Evolutionary conservation across 2,113 vertebrate genomes (phyloP), one percentile per base, ranked within the genome.

Genomic region (Morone chrysops): DNA sequence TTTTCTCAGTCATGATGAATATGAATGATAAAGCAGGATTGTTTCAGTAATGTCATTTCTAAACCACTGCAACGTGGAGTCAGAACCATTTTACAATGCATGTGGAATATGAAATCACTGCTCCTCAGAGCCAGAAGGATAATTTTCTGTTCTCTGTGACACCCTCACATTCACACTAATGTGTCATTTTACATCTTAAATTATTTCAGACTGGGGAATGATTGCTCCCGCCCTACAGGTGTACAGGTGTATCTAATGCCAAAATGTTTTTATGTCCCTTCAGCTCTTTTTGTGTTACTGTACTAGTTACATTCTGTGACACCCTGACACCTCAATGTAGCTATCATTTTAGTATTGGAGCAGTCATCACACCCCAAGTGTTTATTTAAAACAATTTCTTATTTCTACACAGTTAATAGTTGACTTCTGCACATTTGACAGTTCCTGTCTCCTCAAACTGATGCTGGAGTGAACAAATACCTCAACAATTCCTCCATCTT

Each of bases 1-100:
- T 75, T 68, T 78, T 16, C 61, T 59, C 59, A 71, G 66, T 74
- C 22, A 5, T 47, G 36, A 78, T 70, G 59, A 74, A 75, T 75
- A 51, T 65, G 9, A 70, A 75, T 51, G 63, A 72, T 63, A 14
- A 67, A 67, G 36, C 13, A 25, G 69, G 67, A 73, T 12, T 40
- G 45, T 47, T 83, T 41, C n/a, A 40, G 10, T 51, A 60, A 60
- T 81, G 54, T 48, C 6, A 66, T 60, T 60, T 56, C 22, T 11
- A 45, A 69, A 78, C 8, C 8, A 4, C 53, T 31, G 61, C 45
- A 20, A 61, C 2, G 40, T 40, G 40, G 8, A 54, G 48, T 25
- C 50, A 57, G 14, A 62, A 25, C n/a, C 1, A 5, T 75, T 63
- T 45, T 16, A 71, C 60, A 25, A 50, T 45, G 36, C 41, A 22